Percentiles rank a stretch among this genome's conserved stretches.
Conservation (phyloP, 2,113 vertebrate genomes). For the Bombycilla garrulus region DNA sequence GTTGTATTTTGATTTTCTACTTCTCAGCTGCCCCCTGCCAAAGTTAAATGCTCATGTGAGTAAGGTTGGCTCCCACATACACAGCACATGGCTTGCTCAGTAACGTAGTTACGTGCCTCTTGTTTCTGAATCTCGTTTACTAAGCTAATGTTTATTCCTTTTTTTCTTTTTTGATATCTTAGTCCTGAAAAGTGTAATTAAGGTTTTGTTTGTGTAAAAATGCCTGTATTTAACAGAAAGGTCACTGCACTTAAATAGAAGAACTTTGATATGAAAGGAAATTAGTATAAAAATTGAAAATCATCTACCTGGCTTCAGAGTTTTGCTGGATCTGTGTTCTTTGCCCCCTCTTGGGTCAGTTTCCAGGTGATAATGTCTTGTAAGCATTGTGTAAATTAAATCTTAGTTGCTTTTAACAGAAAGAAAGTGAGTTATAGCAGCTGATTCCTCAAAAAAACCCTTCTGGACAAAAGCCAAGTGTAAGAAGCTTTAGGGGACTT, state of each 20-base stretch:
- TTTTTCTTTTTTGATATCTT: not conserved
- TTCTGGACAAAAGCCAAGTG: not conserved
- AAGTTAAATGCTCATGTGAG: not conserved
- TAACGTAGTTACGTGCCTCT: not conserved
- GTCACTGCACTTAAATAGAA: not conserved
- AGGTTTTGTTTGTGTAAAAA: not conserved
- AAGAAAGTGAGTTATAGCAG: not conserved
- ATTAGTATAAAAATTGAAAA: not conserved
- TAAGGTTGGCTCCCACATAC: not conserved
- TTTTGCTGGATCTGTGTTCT: not conserved
- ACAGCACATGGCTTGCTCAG: accelerated
- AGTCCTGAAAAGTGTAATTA: not conserved
- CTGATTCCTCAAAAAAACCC: not conserved
- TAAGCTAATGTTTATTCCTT: not conserved
- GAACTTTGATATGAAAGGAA: not conserved
- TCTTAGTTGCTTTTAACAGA: not conserved
- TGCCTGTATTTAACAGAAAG: not conserved
- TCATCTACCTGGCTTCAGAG: not conserved
- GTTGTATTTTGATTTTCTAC: not conserved
- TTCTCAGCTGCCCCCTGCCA: not conserved
- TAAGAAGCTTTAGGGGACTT: not conserved
- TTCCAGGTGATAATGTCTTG: not conserved
- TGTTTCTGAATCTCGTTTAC: not conserved
- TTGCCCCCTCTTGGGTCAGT: not conserved
- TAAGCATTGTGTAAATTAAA: not conserved